phyloP scores from a whole-genome alignment of 2,797 vertebrate genomes.

The Gobionotothen gibberifrons region DNA sequence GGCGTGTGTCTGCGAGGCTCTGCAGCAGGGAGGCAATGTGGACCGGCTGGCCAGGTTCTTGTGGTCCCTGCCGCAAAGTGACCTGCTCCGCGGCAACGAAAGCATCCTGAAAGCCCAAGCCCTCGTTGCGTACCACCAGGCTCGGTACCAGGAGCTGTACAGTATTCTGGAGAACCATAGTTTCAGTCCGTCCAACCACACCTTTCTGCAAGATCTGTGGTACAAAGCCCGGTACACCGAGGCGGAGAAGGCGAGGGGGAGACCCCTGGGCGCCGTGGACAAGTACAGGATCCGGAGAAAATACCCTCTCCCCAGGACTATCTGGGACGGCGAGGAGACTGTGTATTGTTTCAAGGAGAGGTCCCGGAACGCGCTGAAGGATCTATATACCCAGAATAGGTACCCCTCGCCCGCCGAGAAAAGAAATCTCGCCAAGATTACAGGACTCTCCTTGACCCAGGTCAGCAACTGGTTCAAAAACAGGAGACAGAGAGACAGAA shows the following conservation, averaged over 20 bases:
- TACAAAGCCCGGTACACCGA: conserved; percentile 98
- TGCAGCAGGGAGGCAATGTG: conserved; percentile 98
- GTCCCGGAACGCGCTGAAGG: conserved; percentile 97
- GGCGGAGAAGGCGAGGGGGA: conserved; percentile 96
- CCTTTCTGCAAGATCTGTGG: conserved; percentile 97
- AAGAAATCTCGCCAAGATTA: conserved; percentile 96
- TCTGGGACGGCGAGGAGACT: conserved; percentile 99
- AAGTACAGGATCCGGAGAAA: conserved; percentile 98
- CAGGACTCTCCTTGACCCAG: conserved; percentile 97
- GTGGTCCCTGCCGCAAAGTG: conserved; percentile 97
- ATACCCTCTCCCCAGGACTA: conserved; percentile 96
- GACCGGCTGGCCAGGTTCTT: conserved; percentile 97
- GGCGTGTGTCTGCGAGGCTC: conserved; percentile 97
- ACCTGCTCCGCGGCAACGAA: conserved; percentile 97
- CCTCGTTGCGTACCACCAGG: conserved; percentile 97
- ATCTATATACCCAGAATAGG: conserved; percentile 96
- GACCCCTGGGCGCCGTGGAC: conserved; percentile 97
- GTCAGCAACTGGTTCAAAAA: conserved; percentile 99
- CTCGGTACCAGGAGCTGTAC: conserved; percentile 96
- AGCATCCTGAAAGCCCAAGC: conserved; percentile 98
- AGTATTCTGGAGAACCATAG: conserved; percentile 97
- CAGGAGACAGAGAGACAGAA: conserved; percentile 96
- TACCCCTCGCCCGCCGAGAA: conserved; percentile 98
- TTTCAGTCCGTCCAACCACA: conserved; percentile 95
- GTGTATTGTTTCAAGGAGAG: conserved; percentile 99